These are phyloP conservation scores for Liopterus haemorrhoidalis DNA, from an alignment of 2,888 invertebrate genomes.

Conservation along the genomic window DNA sequence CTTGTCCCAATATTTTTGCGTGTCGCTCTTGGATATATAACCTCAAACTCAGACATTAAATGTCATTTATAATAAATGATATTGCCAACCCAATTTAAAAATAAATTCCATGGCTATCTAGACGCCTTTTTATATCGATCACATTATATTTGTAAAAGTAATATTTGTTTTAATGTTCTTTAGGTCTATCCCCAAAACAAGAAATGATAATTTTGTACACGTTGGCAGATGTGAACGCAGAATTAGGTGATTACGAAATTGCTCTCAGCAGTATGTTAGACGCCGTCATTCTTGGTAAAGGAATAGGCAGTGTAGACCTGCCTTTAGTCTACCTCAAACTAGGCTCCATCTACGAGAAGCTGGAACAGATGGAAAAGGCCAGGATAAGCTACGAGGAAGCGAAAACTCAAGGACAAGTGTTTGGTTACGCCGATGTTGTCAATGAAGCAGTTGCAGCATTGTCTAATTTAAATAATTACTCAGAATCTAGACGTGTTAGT, in stretches of 20 bases:
- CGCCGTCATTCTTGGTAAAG: conserved; percentile 45
- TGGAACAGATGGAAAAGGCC: conserved; percentile 41
- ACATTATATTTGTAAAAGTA: no score
- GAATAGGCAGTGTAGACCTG: conserved; percentile 46
- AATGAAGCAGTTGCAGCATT: conserved; percentile 35
- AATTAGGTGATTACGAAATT: conserved; percentile 42
- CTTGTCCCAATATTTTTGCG: no score
- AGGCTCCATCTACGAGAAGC: conserved; percentile 42
- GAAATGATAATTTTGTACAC: conserved; percentile 48
- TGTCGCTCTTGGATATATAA: no score
- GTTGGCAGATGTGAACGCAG: conserved; percentile 42
- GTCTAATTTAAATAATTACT: conserved; percentile 19
- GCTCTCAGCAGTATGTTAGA: conserved; percentile 44
- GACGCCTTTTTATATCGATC: no score
- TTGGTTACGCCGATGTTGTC: conserved; percentile 37
- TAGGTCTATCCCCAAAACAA: conserved; percentile 44
- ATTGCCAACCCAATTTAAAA: no score
- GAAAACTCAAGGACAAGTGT: conserved; percentile 38
- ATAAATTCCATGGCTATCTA: no score
- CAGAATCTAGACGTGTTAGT: no score
- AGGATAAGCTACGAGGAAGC: conserved; percentile 42
- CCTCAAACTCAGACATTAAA: no score
- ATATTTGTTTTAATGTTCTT: no score
- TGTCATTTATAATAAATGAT: no score
- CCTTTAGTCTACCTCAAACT: conserved; percentile 45